phyloP scores from a whole-genome alignment of 2,888 invertebrate species.

The Leptinotarsa juncta region DNA sequence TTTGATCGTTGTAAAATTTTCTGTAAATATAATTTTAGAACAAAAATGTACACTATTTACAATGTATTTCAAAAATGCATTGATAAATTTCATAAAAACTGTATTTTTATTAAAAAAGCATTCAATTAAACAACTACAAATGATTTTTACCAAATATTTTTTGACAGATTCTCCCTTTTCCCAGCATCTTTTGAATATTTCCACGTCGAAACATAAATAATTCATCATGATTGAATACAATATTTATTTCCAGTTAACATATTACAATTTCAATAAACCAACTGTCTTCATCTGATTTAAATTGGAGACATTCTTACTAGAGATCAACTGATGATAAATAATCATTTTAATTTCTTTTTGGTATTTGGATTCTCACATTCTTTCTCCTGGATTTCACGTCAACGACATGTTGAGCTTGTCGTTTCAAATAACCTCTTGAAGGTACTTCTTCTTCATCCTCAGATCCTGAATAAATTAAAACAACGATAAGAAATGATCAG shows the following conservation, averaged over 20 bases:
- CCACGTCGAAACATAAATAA: no score
- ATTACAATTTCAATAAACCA: no score
- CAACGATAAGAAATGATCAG: not conserved
- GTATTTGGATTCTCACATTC: constrained; percentile 69
- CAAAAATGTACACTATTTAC: constrained; percentile 41
- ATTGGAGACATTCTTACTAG: no score
- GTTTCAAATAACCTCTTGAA: constrained; percentile 80
- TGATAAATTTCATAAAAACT: constrained; percentile 23
- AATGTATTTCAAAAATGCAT: constrained; percentile 54
- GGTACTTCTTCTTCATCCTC: constrained; percentile 90
- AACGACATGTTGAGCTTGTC: constrained; percentile 85
- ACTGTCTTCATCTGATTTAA: no score
- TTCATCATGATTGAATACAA: no score
- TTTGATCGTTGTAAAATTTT: constrained; percentile 39
- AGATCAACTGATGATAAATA: no score
- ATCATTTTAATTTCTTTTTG: constrained; percentile 44
- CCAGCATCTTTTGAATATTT: no score
- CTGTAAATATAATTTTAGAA: constrained; percentile 43
- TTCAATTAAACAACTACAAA: constrained; percentile 17
- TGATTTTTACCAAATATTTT: not conserved
- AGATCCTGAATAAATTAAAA: constrained; percentile 65
- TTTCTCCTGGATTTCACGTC: constrained; percentile 86
- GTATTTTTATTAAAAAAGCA: constrained; percentile 27
- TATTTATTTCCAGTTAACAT: no score
- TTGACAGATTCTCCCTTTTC: not conserved